Evolutionary conservation across 35 echinoderm and acorn worm species (phyloP), one percentile per base, ranked within the genome.

Genomic region (Apostichopus japonicus): DNA sequence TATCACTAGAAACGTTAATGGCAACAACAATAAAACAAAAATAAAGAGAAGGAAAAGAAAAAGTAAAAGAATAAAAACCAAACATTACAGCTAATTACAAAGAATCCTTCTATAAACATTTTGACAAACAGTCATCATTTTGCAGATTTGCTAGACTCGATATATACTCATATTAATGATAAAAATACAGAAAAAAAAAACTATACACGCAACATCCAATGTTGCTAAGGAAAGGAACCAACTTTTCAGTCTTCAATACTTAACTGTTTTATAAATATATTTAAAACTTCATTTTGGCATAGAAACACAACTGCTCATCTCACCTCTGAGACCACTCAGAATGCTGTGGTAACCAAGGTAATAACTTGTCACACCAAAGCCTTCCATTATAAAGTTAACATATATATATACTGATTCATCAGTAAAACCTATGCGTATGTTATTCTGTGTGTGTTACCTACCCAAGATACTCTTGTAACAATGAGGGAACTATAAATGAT

Each of bases 141-240:
- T 57, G 81, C 81, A 84, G 56, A 58, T 8, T 89, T 72, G 63
- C 86, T 89, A 89, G 44, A 89, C 56, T 72, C 63, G 86, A 89
- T 89, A 89, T 89, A 89, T 89, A 89, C 59, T 89, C 67, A 72
- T 89, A 33, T 72, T 89, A 65, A 72, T 65, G 56, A 89, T 72
- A 89, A 89, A 65, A 89, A 65, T 72, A 89, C 59, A 89, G 27
- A 53, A 44, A 44, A 33, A 33, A 44, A 89, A 53, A 19, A 89
- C 86, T 89, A 54, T 89, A 89, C 86, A 89, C 5, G 86, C 86
- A 89, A 89, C 86, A 67, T 89, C 63, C 59, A 25, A 58, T 84
- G 81, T 57, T 84, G 81, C 86, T 23, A 65, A 82, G 51, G 16
- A 88, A 72, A 89, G 62, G 72, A 73, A 59, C 13, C 54, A 23